phyloP scores from a whole-genome alignment of 1,140 invertebrate genomes.

The Brachionus paranguensis region DNA sequence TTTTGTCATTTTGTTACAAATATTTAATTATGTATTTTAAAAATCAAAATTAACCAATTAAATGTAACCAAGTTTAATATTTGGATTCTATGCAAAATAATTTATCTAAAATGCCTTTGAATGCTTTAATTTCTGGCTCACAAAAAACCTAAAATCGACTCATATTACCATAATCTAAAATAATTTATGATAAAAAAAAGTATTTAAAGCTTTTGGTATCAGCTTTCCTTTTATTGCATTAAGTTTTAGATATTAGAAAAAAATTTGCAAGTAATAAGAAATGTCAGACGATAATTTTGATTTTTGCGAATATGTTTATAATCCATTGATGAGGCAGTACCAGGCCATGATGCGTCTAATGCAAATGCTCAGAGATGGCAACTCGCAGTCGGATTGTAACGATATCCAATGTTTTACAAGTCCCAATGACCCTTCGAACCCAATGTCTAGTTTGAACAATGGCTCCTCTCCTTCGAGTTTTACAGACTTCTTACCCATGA shows the following conservation, averaged over 20 bases:
- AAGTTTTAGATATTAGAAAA: neutral
- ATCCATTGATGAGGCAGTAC: slow-evolving; percentile 38
- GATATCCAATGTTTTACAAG: slow-evolving; percentile 29
- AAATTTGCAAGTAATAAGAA: neutral
- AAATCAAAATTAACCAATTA: neutral
- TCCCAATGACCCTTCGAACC: slow-evolving; percentile 16
- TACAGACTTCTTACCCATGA: neutral
- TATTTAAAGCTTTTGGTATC: neutral
- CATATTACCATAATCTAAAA: neutral
- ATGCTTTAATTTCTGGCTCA: neutral
- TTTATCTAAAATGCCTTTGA: neutral
- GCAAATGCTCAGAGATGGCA: slow-evolving; percentile 25
- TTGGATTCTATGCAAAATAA: neutral
- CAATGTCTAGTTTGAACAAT: slow-evolving; percentile 26
- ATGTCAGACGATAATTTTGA: slow-evolving; percentile 34
- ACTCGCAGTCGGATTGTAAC: slow-evolving; percentile 11
- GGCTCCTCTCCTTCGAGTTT: neutral
- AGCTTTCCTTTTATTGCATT: neutral
- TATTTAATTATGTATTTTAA: neutral
- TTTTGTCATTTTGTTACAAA: neutral
- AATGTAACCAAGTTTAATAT: neutral
- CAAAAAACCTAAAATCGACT: neutral
- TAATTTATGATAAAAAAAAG: neutral
- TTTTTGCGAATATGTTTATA: slow-evolving; percentile 39
- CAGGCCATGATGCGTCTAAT: slow-evolving; percentile 28